Evolutionary conservation across 2,113 vertebrate genomes (phyloP).

Genomic region (Microcebus ravelobensis): DNA sequence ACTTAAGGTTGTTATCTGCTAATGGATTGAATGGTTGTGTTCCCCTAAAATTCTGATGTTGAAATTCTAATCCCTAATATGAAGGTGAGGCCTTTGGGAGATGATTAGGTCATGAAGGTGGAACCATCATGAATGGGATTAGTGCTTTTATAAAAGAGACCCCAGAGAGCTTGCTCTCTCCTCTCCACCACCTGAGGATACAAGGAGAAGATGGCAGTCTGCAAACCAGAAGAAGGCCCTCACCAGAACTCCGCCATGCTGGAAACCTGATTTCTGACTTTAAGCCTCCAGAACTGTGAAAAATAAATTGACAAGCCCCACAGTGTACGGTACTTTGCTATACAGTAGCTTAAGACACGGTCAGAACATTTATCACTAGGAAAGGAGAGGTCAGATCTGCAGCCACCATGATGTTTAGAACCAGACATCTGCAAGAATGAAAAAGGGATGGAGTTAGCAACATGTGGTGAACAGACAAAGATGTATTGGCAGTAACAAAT

Average conservation of each 20-base stretch:
- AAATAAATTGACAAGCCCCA: not conserved
- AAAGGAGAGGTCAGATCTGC: conserved; percentile 1
- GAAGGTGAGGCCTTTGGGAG: not conserved
- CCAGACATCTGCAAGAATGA: not conserved
- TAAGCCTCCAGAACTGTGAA: not conserved
- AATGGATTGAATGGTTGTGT: not conserved
- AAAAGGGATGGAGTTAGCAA: not conserved
- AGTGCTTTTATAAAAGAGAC: not conserved
- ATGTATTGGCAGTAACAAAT: not conserved
- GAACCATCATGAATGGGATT: not conserved
- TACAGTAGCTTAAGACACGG: not conserved
- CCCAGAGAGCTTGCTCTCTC: not conserved
- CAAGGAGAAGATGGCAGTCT: not conserved
- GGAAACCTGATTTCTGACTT: not conserved
- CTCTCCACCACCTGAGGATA: not conserved
- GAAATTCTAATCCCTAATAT: not conserved
- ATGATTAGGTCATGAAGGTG: not conserved
- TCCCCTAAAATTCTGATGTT: not conserved
- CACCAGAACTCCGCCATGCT: not conserved
- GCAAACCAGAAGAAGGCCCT: not conserved
- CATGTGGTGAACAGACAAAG: not conserved
- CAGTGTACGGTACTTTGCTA: not conserved
- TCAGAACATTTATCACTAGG: conserved; percentile 15
- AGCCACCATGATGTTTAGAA: not conserved
- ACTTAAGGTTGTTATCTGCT: not conserved